Conservation (phyloP, 2,797 vertebrate species). For the Furcifer pardalis region DNA sequence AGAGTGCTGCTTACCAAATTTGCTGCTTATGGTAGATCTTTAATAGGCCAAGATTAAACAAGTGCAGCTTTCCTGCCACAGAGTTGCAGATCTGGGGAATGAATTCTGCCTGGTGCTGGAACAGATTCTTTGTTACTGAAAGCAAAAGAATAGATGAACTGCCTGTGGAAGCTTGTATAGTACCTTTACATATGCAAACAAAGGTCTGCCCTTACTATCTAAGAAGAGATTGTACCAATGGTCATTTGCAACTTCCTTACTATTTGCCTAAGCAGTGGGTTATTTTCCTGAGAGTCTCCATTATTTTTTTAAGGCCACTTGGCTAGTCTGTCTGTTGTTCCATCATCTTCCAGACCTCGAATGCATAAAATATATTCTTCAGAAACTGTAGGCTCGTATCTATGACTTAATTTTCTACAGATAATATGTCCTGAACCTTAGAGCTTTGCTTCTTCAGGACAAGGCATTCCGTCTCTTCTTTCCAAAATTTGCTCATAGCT, state of each 20-base stretch:
- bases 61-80: background rate
- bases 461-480: constrained; percentile 38
- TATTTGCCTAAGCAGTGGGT: no score
- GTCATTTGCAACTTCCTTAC: background rate
- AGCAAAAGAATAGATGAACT: background rate
- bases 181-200: background rate
- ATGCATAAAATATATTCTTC: background rate
- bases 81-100: background rate
- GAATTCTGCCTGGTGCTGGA: background rate
- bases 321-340: background rate
- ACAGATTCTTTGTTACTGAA: background rate
- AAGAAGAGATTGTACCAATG: background rate
- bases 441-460: constrained; percentile 31
- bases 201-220: background rate
- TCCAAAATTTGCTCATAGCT: constrained; percentile 53
- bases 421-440: background rate
- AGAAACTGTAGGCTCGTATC: background rate
- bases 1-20: background rate
- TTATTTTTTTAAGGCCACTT: background rate
- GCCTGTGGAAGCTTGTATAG: background rate
- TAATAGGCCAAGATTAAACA: background rate
- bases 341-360: constrained; percentile 23
- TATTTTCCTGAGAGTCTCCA: background rate
- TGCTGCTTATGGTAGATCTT: background rate
- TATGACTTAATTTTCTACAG: background rate